Percentiles rank a stretch among this genome's conserved stretches.
Evolutionary conservation across 2,797 vertebrate genomes (phyloP).

Genomic region (Myiotriccus ornatus): DNA sequence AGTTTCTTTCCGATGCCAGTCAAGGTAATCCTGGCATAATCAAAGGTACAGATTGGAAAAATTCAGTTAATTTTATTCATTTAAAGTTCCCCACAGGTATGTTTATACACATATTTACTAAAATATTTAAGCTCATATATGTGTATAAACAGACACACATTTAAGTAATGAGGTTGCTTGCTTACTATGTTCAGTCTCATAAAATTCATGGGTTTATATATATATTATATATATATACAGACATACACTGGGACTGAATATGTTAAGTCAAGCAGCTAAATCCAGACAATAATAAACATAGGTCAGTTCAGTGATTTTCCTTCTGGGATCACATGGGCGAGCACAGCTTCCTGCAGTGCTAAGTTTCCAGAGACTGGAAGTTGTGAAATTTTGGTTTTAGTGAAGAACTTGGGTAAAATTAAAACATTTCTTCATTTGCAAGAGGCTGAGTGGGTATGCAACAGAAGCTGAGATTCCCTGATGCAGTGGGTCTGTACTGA

Average conservation of each 20-base stretch:
- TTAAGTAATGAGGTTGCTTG: background rate
- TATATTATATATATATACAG: background rate
- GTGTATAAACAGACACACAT: background rate
- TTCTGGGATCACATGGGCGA: fast-evolving
- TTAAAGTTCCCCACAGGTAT: background rate
- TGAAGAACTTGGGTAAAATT: background rate
- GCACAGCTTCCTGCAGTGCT: background rate
- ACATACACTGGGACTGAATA: background rate
- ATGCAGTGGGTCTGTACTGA: background rate
- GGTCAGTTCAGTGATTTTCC: background rate
- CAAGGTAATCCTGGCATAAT: background rate
- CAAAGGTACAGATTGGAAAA: background rate
- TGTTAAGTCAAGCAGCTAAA: background rate
- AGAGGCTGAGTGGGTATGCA: background rate
- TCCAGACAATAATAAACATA: background rate
- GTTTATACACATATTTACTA: background rate
- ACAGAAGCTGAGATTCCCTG: background rate
- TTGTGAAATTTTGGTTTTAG: background rate
- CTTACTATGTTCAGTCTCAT: background rate
- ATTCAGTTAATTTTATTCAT: background rate
- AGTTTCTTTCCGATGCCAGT: background rate
- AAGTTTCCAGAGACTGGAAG: background rate
- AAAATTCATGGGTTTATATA: background rate
- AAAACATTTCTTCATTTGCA: background rate
- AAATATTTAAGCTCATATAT: background rate